Base-by-base conservation (phyloP, 2,113 vertebrate genomes). In the Sisor rabdophorus region DNA sequence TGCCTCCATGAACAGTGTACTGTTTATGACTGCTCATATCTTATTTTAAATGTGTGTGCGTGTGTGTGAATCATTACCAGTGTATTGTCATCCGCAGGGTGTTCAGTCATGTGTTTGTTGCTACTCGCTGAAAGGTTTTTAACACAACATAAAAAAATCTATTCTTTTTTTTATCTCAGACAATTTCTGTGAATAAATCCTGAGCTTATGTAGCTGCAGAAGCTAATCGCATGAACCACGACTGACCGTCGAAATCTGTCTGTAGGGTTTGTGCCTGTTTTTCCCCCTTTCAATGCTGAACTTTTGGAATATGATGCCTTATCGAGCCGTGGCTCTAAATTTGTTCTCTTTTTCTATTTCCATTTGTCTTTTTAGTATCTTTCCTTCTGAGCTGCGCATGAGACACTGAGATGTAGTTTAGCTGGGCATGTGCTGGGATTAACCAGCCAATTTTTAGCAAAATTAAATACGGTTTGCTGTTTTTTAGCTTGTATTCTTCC, bases 251-350 rank as follows among this genome's bases (percentile, higher is more conserved):
- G 50, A 70, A 69, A 77, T 72, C 54, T 40, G 48, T 61, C 44
- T 68, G 40, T 76, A 17, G 72, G 76, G 73, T 64, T 44, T 52
- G 67, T 65, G 36, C 19, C 71, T 75, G 63, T 69, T 71, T 50
- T 53, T 24, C n/a, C 13, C 64, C 56, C 78, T 48, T 13, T 20
- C 28, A 52, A 69, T 72, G 69, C 71, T 75, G 64, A 60, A 76
- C 69, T 44, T 56, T 71, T 10, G 40, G 30, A 40, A 76, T 47
- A 68, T 68, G 40, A 73, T 82, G 78, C 81, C 81, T 82, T 82
- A 79, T 56, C 74, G 76, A 71, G 47, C 60, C 36, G 50, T 48
- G 44, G 40, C 64, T 64, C 56, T 59, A 54, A 19, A 24, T 47
- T 64, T 17, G n/a, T 50, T 36, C 19, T 77, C 56, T 48, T 77